These are phyloP conservation scores for Fukomys damarensis DNA, from an alignment of 2,113 vertebrate genomes.

Conservation along the genomic window DNA sequence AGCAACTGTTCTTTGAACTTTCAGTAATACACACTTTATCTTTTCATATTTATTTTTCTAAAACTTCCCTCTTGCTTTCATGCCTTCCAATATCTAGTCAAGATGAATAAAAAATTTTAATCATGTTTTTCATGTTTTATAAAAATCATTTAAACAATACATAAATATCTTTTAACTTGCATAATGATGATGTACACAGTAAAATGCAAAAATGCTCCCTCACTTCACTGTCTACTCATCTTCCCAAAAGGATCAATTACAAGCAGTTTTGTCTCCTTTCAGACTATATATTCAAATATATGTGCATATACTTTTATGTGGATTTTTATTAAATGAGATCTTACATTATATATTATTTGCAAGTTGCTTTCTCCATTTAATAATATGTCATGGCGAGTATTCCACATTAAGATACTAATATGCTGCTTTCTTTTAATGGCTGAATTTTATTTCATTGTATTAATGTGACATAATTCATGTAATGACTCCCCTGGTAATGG, in stretches of 20 bases:
- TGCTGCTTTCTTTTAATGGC: neutral
- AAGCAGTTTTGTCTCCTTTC: constrained; percentile 24
- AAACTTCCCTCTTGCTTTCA: constrained; percentile 48
- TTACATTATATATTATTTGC: neutral
- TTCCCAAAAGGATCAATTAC: neutral
- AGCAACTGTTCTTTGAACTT: constrained; percentile 66
- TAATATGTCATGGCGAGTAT: neutral
- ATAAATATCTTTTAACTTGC: constrained; percentile 6
- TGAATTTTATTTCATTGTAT: constrained; percentile 12
- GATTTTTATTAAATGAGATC: constrained; percentile 7
- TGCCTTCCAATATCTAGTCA: constrained; percentile 27
- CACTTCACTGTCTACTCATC: neutral
- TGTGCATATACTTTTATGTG: neutral
- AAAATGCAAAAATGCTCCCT: constrained; percentile 46
- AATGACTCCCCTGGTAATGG: neutral
- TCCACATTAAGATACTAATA: neutral
- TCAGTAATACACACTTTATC: neutral
- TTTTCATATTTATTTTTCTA: constrained; percentile 40
- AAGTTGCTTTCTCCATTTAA: constrained; percentile 51
- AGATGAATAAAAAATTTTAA: constrained; percentile 24
- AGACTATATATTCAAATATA: constrained; percentile 12
- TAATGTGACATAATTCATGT: neutral
- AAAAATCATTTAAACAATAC: constrained; percentile 20
- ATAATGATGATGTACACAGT: constrained; percentile 34
- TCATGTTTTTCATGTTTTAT: constrained; percentile 9